Percentiles rank a stretch among this genome's conserved stretches.
Evolutionary conservation across 2,888 invertebrate species (phyloP).

Genomic region (Clepsis dumicolana): DNA sequence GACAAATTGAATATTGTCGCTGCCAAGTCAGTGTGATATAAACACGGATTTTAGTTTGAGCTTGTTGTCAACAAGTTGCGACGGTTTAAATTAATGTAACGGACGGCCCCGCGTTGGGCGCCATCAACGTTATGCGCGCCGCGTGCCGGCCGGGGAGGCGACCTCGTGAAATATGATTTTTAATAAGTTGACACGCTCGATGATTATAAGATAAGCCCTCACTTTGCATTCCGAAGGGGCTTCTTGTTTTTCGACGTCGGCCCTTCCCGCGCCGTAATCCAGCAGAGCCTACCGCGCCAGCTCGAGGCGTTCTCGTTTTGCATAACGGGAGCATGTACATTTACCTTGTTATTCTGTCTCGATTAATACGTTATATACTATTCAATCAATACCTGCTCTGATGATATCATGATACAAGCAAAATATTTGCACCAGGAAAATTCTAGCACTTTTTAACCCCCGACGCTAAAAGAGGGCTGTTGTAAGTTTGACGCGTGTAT

Average conservation of each 20-base stretch:
- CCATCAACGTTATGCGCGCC: slow-evolving; percentile 67
- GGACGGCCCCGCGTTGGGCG: slow-evolving; percentile 45
- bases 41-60: slow-evolving; percentile 54
- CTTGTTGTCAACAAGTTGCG: slow-evolving; percentile 62
- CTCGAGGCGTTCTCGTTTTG: slow-evolving; percentile 54
- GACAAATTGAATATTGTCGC: slow-evolving; percentile 30
- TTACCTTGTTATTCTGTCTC: slow-evolving; percentile 54
- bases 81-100: slow-evolving; percentile 66
- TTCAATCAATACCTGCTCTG: slow-evolving; percentile 13
- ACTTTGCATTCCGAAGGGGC: slow-evolving; percentile 83
- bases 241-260: slow-evolving; percentile 75
- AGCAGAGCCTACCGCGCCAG: slow-evolving; percentile 65
- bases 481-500: no score
- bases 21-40: slow-evolving; percentile 17
- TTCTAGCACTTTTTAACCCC: background rate
- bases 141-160: slow-evolving; percentile 61
- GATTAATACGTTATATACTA: slow-evolving; percentile 36
- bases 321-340: slow-evolving; percentile 59
- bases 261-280: slow-evolving; percentile 71
- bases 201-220: slow-evolving; percentile 86
- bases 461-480: no score
- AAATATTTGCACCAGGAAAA: background rate
- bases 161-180: slow-evolving; percentile 85
- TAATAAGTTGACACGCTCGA: slow-evolving; percentile 86
- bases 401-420: background rate